These are phyloP conservation scores for Diceros bicornis DNA, from an alignment of 2,797 vertebrate species.

Conservation along the genomic window DNA sequence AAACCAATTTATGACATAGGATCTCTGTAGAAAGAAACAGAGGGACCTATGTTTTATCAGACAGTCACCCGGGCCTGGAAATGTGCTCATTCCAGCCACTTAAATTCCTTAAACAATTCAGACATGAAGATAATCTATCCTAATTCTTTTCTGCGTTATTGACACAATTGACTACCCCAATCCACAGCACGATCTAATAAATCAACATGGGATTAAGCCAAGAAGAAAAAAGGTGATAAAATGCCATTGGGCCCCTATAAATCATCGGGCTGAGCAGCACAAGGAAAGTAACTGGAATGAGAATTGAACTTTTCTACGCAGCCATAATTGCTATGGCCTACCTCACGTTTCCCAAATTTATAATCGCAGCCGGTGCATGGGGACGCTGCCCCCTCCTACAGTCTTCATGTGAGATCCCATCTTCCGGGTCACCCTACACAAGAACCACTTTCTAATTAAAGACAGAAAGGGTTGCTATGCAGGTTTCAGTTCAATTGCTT, in stretches of 20 bases:
- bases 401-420: constrained; percentile 54
- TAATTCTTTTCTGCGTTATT: constrained; percentile 88
- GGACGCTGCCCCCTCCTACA: not conserved
- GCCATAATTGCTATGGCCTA: constrained; percentile 81
- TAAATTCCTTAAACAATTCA: constrained; percentile 82
- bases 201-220: constrained; percentile 88
- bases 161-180: constrained; percentile 86
- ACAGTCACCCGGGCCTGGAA: constrained; percentile 63
- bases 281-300: constrained; percentile 73
- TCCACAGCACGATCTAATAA: constrained; percentile 86
- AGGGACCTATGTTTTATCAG: not conserved
- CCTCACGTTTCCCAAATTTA: constrained; percentile 82
- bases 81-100: constrained; percentile 65
- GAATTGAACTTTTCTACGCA: constrained; percentile 83
- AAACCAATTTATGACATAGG: not conserved
- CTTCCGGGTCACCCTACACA: not conserved
- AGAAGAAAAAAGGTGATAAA: constrained; percentile 87
- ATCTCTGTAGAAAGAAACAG: not conserved
- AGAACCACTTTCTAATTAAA: constrained; percentile 90
- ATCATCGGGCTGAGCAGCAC: constrained; percentile 82
- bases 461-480: constrained; percentile 90
- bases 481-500: constrained; percentile 92
- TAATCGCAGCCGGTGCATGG: constrained; percentile 39
- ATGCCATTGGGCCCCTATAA: constrained; percentile 85
- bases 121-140: constrained; percentile 87